Evolutionary conservation across 2,888 invertebrate species (phyloP).

Genomic region (Neoitamus cyanurus): DNA sequence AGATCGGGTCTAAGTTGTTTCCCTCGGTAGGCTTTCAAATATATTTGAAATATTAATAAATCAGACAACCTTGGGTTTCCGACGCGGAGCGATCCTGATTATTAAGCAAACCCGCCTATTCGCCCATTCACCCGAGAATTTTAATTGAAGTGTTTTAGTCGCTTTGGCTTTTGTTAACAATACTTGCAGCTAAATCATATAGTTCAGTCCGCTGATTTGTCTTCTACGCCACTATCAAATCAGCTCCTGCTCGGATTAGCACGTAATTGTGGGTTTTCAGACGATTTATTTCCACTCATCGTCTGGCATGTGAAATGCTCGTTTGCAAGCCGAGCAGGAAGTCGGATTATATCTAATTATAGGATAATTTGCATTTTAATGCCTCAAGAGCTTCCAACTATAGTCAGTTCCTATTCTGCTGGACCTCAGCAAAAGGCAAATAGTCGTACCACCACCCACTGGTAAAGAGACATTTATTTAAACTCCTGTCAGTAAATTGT

Average conservation of each 20-base stretch:
- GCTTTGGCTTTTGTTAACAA: neutral
- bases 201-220: neutral
- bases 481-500: neutral
- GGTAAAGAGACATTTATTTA: neutral
- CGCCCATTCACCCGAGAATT: neutral
- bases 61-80: neutral
- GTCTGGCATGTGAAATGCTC: neutral
- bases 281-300: neutral
- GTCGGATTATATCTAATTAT: neutral
- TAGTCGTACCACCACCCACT: neutral
- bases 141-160: neutral
- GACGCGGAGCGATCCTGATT: neutral
- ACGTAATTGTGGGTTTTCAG: neutral
- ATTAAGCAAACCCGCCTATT: neutral
- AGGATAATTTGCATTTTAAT: neutral
- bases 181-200: neutral
- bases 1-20: constrained; percentile 10
- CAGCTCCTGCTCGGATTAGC: neutral
- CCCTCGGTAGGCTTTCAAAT: neutral
- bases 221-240: neutral
- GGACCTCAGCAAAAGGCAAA: neutral
- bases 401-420: neutral
- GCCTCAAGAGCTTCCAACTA: neutral
- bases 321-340: neutral
- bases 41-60: constrained; percentile 35